Evolutionary conservation across 2,888 invertebrate genomes (phyloP), one percentile per base, ranked within the genome.

Genomic region (Cabera pusaria): DNA sequence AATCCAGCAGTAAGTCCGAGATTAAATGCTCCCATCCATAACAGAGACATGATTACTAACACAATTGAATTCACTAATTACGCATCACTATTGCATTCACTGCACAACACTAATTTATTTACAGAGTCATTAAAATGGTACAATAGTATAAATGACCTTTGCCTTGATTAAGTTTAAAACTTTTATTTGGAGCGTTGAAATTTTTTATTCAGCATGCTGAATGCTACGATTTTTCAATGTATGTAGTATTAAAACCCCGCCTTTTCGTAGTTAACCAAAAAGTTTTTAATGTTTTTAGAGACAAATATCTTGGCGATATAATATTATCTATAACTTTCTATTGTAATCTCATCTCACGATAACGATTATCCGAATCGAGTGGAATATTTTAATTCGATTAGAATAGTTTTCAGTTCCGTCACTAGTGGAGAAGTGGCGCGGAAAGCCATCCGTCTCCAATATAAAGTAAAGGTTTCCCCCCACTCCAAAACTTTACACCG

Each of bases 1-100:
- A 90, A 88, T 48, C 92, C 92, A 62, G 93, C 76, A 36, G 93
- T 92, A 65, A 93, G 74, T 44, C 91, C 90, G 50, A 93, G 72
- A 77, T 91, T 92, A 64, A 93, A 84, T 44, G 90, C 81, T 49
- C 91, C 90, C 90, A 93, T 91, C 92, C 92, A 93, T 42, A 93
- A 48, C 27, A 91, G 61, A 58, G 91, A 90, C 93, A 93, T 93
- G 14, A 14, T 14, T 14, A 14, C 14, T n/a, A n/a, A n/a, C n/a
- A n/a, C n/a, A n/a, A n/a, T n/a, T n/a, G n/a, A n/a, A n/a, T n/a
- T n/a, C n/a, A n/a, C n/a, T n/a, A n/a, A n/a, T n/a, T n/a, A n/a
- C n/a, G n/a, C n/a, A n/a, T n/a, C n/a, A 18, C 8, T 24, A 3
- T 22, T 7, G 5, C 5, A 21, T 21, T 6, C 6, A 6, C 21